Percentiles rank a stretch among this genome's conserved stretches.
Evolutionary conservation across 2,113 vertebrate species (phyloP).

Genomic region (Muntiacus muntjak): DNA sequence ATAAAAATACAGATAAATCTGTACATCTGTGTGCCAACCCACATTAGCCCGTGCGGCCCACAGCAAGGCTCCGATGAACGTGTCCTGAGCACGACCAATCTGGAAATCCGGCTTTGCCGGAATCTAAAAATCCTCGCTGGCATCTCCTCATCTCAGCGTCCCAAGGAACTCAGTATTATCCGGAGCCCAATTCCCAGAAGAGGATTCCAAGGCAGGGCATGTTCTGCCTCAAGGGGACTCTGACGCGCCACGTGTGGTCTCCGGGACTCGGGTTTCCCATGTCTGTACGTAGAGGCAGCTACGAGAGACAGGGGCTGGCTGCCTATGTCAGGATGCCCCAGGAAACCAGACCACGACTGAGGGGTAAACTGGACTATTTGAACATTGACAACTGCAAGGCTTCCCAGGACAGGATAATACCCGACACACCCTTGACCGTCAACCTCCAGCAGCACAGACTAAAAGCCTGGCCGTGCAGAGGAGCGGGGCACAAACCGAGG

Average conservation of each 20-base stretch:
- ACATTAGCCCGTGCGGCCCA: rapidly evolving
- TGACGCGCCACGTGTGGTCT: neutral
- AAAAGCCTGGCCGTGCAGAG: neutral
- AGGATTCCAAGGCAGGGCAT: rapidly evolving
- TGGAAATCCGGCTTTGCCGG: neutral
- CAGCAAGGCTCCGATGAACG: rapidly evolving
- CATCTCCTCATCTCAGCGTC: neutral
- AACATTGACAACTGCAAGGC: neutral
- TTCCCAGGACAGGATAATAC: neutral
- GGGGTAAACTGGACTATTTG: neutral
- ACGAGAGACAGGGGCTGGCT: rapidly evolving
- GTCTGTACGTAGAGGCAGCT: rapidly evolving
- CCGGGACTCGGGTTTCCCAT: rapidly evolving
- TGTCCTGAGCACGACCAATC: rapidly evolving
- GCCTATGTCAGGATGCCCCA: rapidly evolving
- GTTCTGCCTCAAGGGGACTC: rapidly evolving
- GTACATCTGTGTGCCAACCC: rapidly evolving
- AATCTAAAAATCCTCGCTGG: too few species aligned
- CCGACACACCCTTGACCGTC: neutral
- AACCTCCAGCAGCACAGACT: neutral
- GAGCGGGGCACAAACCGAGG: neutral
- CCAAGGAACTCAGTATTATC: too few species aligned
- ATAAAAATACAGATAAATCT: neutral
- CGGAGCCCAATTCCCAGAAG: neutral
- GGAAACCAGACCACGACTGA: neutral